Percentiles rank a stretch among this genome's conserved stretches.
Evolutionary conservation across 2,888 invertebrate genomes (phyloP).

Genomic region (Hypselothyrea guttata): DNA sequence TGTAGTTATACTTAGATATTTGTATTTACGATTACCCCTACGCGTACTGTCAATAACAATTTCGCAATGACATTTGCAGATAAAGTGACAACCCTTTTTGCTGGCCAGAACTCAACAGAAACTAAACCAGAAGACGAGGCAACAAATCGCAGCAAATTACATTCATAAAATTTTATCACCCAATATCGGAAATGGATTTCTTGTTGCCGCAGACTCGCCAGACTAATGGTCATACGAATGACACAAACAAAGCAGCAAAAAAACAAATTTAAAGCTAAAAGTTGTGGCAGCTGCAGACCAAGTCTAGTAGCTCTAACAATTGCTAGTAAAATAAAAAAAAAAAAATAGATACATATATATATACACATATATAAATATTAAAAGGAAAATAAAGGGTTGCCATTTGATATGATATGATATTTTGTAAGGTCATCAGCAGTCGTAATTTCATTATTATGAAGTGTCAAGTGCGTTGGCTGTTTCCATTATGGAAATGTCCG

Average conservation of each 20-base stretch:
- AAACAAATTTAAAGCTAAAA: constrained; percentile 1
- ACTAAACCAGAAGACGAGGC: constrained; percentile 32
- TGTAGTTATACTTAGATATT: constrained; percentile 42
- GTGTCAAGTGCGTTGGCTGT: constrained; percentile 58
- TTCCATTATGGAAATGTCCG: constrained; percentile 61
- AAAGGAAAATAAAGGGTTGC: constrained; percentile 42
- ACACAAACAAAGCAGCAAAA: constrained; percentile 49
- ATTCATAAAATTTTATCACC: constrained; percentile 76
- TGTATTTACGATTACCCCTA: constrained; percentile 66
- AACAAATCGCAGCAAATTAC: constrained; percentile 78
- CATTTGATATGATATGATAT: constrained; percentile 41
- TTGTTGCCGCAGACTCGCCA: constrained; percentile 52
- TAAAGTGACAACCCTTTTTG: constrained; percentile 28
- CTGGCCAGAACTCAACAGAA: neutral
- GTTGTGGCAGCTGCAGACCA: constrained; percentile 37
- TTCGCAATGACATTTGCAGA: constrained; percentile 54
- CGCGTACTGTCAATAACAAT: constrained; percentile 71
- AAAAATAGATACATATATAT: no score
- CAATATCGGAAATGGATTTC: constrained; percentile 78
- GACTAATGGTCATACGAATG: constrained; percentile 71
- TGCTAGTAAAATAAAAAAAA: constrained; percentile 32
- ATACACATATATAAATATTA: constrained; percentile 18
- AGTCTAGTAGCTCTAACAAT: constrained; percentile 53
- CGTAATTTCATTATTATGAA: constrained; percentile 76
- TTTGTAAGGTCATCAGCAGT: constrained; percentile 61